These are phyloP conservation scores for Vanessa cardui DNA, from an alignment of 2,888 invertebrate genomes.

Conservation along the genomic window DNA sequence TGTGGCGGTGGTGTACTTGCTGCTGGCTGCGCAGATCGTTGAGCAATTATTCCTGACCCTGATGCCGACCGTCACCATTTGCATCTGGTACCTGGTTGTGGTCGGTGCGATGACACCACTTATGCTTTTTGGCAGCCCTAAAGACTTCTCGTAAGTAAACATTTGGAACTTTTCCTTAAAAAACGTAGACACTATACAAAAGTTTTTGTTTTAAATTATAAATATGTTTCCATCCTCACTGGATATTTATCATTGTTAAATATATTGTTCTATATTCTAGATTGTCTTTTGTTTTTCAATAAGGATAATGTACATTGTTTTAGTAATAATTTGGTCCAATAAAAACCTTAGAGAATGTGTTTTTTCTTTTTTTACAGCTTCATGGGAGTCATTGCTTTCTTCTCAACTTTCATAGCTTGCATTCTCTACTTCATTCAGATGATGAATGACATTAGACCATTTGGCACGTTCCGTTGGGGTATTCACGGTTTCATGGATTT, in stretches of 20 bases:
- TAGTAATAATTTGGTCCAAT: too few relatives aligned
- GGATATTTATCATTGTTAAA: too few relatives aligned
- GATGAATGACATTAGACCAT: slow-evolving; percentile 76
- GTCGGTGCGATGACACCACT: slow-evolving; percentile 83
- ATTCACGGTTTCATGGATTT: slow-evolving; percentile 84
- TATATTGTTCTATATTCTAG: too few relatives aligned
- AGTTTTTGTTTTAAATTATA: too few relatives aligned
- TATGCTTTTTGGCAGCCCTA: slow-evolving; percentile 86
- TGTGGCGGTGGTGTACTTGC: slow-evolving; percentile 85
- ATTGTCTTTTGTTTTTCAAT: too few relatives aligned
- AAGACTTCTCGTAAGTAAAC: slow-evolving; percentile 86
- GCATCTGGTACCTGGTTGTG: slow-evolving; percentile 85
- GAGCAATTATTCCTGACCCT: slow-evolving; percentile 79
- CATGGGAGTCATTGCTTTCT: slow-evolving; percentile 84
- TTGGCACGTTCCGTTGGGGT: slow-evolving; percentile 69
- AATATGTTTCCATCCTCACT: too few relatives aligned
- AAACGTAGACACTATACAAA: too few relatives aligned
- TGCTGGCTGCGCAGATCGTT: slow-evolving; percentile 85
- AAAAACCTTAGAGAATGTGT: background rate
- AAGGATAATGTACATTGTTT: too few relatives aligned
- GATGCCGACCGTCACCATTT: slow-evolving; percentile 80
- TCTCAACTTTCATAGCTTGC: slow-evolving; percentile 84
- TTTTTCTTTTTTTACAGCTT: slow-evolving; percentile 65
- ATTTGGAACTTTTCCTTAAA: too few relatives aligned
- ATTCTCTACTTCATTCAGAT: slow-evolving; percentile 85